Evolutionary conservation across 2,888 invertebrate genomes (phyloP).

Genomic region (Cerceris ruficornis): DNA sequence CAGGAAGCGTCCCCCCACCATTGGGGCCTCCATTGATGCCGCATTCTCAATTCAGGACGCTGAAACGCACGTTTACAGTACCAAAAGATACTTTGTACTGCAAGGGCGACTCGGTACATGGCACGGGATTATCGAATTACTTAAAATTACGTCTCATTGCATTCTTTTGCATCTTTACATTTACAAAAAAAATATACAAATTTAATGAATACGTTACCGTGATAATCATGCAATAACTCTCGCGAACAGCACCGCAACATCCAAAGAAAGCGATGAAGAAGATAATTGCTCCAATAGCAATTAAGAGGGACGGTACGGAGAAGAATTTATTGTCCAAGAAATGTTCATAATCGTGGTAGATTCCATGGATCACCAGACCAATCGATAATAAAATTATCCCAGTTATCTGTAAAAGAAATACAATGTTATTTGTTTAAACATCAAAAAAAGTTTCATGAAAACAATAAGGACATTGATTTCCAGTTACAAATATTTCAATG

Average conservation of each 20-base stretch:
- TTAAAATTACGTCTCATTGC: neutral
- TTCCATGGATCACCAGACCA: slow-evolving; percentile 87
- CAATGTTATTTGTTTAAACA: neutral
- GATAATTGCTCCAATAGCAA: slow-evolving; percentile 85
- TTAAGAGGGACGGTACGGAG: slow-evolving; percentile 87
- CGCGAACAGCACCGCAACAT: slow-evolving; percentile 93
- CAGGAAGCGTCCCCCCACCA: too few species aligned
- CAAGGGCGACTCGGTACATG: neutral
- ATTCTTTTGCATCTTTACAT: neutral
- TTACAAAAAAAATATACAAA: neutral
- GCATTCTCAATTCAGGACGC: too few species aligned
- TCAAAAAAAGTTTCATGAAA: neutral
- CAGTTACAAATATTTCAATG: too few species aligned
- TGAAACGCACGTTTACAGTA: too few species aligned
- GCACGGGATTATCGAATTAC: neutral
- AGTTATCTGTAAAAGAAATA: slow-evolving; percentile 84
- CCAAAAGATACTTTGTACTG: too few species aligned
- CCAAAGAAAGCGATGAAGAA: slow-evolving; percentile 93
- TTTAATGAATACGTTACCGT: slow-evolving; percentile 84
- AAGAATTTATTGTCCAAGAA: slow-evolving; percentile 88
- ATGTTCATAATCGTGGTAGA: slow-evolving; percentile 86
- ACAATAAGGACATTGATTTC: neutral
- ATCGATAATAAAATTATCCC: slow-evolving; percentile 90
- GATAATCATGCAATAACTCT: slow-evolving; percentile 91
- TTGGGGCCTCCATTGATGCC: too few species aligned